Evolutionary conservation across 2,797 vertebrate genomes (phyloP), one percentile per base, ranked within the genome.

Genomic region (Fringilla coelebs): DNA sequence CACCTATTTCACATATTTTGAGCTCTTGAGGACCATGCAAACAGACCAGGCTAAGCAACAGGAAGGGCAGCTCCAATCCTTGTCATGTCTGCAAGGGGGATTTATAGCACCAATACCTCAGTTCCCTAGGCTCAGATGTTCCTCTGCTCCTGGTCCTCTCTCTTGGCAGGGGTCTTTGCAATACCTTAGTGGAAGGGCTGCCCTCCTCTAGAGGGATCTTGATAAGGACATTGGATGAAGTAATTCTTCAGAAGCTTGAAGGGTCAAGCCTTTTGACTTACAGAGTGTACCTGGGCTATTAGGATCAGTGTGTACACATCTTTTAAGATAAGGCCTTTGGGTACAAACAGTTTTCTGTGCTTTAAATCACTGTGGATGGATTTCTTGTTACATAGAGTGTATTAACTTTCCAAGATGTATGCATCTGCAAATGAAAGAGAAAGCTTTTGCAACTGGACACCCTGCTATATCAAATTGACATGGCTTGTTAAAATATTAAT

Each of bases 401-500:
- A 71, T 90, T 90, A 95, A 65, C 43, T 83, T 94, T 51, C 76
- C 82, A 68, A 82, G 86, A 91, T 79, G 41, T 61, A 68, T 71
- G 70, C 58, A 82, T 68, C 66, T 88, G 67, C 74, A 94, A 95
- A 94, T 46, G 91, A 81, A 88, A 88, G 84, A 89, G 54, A 73
- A 84, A 93, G 25, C 34, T 81, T 78, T 87, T 74, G 68, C 70
- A 86, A 45, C 31, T 88, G 73, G 80, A 85, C 48, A 75, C 18
- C 32, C 68, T 83, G 19, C 74, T 96, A 94, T 76, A 85, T 70
- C 90, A 75, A 94, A 94, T 73, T 85, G 88, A 87, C 85, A 85
- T 22, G 70, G 65, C 65, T 91, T 96, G 77, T 94, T 95, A 96
- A 96, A 95, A 94, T 85, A 95, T 85, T 95, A 91, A 93, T 84